phyloP scores from a whole-genome alignment of 2,113 vertebrate species.

The Sinosuthora webbiana region DNA sequence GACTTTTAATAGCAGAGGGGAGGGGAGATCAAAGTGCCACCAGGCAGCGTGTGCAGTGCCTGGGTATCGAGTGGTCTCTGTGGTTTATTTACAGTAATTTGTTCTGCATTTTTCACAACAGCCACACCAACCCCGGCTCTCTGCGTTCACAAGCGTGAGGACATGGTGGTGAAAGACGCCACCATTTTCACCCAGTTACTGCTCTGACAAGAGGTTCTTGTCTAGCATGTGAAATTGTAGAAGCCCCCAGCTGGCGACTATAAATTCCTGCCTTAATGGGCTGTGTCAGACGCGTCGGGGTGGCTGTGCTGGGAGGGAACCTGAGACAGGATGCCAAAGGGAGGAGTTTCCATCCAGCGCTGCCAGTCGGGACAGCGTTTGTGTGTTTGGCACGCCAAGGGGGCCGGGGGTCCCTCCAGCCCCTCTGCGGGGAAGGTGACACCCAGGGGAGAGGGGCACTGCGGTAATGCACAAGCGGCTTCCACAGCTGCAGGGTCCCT shows the following conservation, averaged over 20 bases:
- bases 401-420: fast-evolving
- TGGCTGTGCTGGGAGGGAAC: background rate
- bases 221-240: background rate
- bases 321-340: background rate
- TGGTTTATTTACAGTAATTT: background rate
- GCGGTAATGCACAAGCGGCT: background rate
- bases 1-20: background rate
- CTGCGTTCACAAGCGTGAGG: background rate
- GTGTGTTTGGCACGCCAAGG: background rate
- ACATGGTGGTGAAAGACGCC: background rate
- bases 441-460: background rate
- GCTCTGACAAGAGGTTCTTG: background rate
- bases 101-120: background rate
- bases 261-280: conserved; percentile 35
- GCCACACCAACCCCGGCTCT: background rate
- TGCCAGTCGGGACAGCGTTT: fast-evolving
- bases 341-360: background rate
- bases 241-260: conserved; percentile 19
- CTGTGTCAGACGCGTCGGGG: background rate
- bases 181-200: background rate
- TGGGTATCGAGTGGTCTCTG: background rate
- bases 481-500: background rate
- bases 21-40: background rate
- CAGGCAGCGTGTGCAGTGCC: fast-evolving
- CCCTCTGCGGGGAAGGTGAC: background rate